Evolutionary conservation across 2,888 invertebrate genomes (phyloP), one percentile per base, ranked within the genome.

Genomic region (Diabrotica balteata): DNA sequence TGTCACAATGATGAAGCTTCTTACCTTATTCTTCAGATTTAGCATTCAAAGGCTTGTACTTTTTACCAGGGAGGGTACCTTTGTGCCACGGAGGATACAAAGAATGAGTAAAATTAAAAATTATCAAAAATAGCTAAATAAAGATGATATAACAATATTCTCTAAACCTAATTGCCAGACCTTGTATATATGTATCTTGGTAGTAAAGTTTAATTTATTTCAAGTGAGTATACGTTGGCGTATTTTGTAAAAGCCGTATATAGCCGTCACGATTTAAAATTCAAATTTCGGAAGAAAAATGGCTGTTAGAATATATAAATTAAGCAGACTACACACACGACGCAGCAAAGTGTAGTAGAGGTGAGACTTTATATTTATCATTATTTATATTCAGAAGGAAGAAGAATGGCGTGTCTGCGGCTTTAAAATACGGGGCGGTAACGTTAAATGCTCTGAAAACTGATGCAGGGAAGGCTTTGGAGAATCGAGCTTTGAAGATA

Each of bases 351-450:
- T 69, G 60, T 52, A 59, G 63, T 49, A 62, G 61, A 70, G 63
- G 63, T 68, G 66, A 63, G 68, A 60, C 66, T 53, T 59, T 54
- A 63, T 64, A 66, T 66, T 70, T 67, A 68, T 71, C 68, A 71
- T 68, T 71, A 71, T 71, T 68, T 68, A 71, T 71, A 68, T 68
- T 60, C 63, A 63, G 49, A 60, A 46, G 66, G 68, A 61, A 62
- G 68, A 52, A 61, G 68, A 61, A 57, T 60, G 63, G 58, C 54
- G 64, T 59, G 52, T 51, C 68, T 66, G 44, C 55, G 59, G 65
- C 54, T 62, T 66, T 70, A 62, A 67, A 63, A 68, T 68, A 66
- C 63, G 53, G 57, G 55, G 69, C 64, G 59, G 61, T 51, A 62
- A 11, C 70, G 66, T 69, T 73, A 69, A 72, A 73, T 72, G 70